phyloP scores from a whole-genome alignment of 2,797 vertebrate species.

The Molossus molossus region DNA sequence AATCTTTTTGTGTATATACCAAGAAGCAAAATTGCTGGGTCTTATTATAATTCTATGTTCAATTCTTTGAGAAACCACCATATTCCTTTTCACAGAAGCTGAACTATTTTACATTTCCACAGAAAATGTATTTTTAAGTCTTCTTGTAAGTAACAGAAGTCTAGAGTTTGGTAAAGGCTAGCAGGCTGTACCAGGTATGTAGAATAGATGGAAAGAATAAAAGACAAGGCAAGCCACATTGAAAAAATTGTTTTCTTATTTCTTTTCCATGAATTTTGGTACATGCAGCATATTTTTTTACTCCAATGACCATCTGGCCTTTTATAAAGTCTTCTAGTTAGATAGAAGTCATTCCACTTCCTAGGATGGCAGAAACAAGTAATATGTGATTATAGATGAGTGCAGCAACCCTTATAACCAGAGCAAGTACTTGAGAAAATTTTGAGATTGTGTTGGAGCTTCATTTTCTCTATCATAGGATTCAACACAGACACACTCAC shows the following conservation, averaged over 20 bases:
- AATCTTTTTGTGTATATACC: not conserved
- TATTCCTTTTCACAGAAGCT: not conserved
- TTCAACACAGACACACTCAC: not conserved
- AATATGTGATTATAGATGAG: not conserved
- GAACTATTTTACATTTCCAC: not conserved
- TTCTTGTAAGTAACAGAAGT: not conserved
- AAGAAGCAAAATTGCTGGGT: not conserved
- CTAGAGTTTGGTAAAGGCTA: not conserved
- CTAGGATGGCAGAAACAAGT: not conserved
- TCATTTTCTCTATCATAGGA: not conserved
- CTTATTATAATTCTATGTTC: not conserved
- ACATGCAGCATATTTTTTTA: not conserved
- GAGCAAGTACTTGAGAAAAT: not conserved
- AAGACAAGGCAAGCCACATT: not conserved
- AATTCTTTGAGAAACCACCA: not conserved
- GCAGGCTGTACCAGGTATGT: not conserved
- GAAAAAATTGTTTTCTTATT: not conserved
- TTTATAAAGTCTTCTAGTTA: not conserved
- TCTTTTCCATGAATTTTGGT: not conserved
- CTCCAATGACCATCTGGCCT: not conserved
- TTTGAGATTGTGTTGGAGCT: not conserved
- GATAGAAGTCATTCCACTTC: not conserved
- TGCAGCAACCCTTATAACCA: not conserved
- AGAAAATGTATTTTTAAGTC: not conserved
- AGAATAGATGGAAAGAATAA: not conserved